phyloP scores from a whole-genome alignment of 2,113 vertebrate genomes.

The Halichoeres trimaculatus region DNA sequence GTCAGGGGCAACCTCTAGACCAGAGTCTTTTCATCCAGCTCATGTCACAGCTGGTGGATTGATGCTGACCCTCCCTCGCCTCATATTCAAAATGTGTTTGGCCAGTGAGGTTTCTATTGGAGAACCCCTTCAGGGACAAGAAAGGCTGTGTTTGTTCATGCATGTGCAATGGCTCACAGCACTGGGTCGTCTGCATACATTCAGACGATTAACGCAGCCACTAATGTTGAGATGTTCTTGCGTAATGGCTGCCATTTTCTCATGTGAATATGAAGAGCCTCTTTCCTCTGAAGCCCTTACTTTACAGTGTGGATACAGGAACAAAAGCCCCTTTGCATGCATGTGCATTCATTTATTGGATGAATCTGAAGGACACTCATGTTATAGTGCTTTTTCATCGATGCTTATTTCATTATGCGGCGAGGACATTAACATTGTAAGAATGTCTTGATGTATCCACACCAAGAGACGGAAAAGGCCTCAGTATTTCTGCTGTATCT shows the following conservation, averaged over 20 bases:
- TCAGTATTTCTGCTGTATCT: not conserved
- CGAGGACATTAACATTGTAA: conserved; percentile 39
- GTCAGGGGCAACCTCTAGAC: conserved; percentile 16
- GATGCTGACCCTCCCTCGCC: conserved; percentile 7
- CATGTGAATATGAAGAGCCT: conserved; percentile 49
- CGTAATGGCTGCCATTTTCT: conserved; percentile 47
- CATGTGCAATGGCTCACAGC: conserved; percentile 30
- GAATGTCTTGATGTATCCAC: conserved; percentile 8
- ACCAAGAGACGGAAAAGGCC: not conserved
- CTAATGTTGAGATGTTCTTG: conserved; percentile 50
- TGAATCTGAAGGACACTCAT: conserved; percentile 49
- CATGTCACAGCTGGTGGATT: conserved; percentile 12
- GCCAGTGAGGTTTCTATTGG: conserved; percentile 49
- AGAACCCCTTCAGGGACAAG: conserved; percentile 48
- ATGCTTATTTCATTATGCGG: conserved; percentile 57
- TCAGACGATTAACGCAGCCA: conserved; percentile 56
- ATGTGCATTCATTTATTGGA: conserved; percentile 57
- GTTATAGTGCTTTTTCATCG: conserved; percentile 43
- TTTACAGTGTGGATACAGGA: conserved; percentile 11
- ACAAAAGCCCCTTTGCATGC: conserved; percentile 43
- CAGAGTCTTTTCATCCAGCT: conserved; percentile 30
- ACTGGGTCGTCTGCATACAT: conserved; percentile 55
- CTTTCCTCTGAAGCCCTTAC: conserved; percentile 35
- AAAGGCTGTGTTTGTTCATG: conserved; percentile 58
- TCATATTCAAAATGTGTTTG: conserved; percentile 21